Evolutionary conservation across 2,113 vertebrate genomes (phyloP).

Genomic region (Taxidea taxus): DNA sequence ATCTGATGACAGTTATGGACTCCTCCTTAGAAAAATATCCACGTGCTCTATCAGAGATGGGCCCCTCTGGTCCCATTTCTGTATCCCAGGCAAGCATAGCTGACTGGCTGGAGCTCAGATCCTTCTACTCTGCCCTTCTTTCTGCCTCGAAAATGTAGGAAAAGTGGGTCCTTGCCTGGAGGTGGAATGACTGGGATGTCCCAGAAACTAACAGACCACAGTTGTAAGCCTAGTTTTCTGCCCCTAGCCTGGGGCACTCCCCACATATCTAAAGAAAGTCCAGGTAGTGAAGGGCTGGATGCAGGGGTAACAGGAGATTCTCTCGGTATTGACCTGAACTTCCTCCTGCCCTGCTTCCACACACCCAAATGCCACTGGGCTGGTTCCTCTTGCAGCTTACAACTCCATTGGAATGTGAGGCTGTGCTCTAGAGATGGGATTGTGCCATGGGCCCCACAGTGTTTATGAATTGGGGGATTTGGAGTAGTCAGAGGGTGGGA

Average conservation of each 20-base stretch:
- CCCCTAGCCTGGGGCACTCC: neutral
- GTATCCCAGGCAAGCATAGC: neutral
- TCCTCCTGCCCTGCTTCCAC: neutral
- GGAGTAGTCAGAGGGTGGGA: neutral
- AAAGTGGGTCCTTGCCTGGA: neutral
- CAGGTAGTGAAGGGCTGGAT: neutral
- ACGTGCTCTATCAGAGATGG: neutral
- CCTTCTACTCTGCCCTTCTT: neutral
- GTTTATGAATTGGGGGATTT: neutral
- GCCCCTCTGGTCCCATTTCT: neutral
- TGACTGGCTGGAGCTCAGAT: neutral
- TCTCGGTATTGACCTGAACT: neutral
- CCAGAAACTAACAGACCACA: neutral
- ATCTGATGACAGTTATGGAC: neutral
- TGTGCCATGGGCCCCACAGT: neutral
- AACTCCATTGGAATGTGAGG: neutral
- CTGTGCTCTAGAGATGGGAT: neutral
- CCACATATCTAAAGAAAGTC: neutral
- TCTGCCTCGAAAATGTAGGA: slow-evolving; percentile 7
- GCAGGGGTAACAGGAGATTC: neutral
- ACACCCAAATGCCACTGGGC: neutral
- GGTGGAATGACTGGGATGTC: neutral
- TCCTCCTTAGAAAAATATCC: neutral
- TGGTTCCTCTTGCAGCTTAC: neutral
- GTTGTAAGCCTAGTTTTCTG: neutral